Evolutionary conservation across 2,888 invertebrate species (phyloP), one percentile per base, ranked within the genome.

Genomic region (Agrochola circellaris): DNA sequence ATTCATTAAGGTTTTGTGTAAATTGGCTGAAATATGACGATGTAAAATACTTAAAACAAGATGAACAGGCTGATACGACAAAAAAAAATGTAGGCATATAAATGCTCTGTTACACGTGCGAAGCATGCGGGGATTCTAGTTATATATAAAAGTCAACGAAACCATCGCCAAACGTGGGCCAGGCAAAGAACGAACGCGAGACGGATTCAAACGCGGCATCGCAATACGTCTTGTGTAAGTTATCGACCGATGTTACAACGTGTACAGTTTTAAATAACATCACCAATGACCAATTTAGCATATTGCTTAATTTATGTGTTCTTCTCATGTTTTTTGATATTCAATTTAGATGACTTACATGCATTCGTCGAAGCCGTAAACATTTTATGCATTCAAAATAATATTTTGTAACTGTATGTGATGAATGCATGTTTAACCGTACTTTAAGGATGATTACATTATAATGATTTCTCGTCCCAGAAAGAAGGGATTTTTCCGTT

Each of bases 141-240:
- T 8, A 56, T n/a, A 54, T 56, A 26, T 26, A 58, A 26, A 15
- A 30, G 15, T 51, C 23, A 23, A 51, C 17, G 6, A 48, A 23
- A 51, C 17, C 30, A 23, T 23, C 23, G 23, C 9, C 30, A 9
- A 23, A 6, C 71, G 7, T 17, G 17, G 26, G 6, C 20, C n/a
- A 23, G 6, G 0, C 30, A 26, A 51, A 42, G 4, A 79, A 1
- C 11, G 15, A 61, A 71, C 6, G 56, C 38, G 54, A 73, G 34
- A 54, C 15, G 20, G 13, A 20, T 60, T 5, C 11, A 30, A 34
- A 13, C 42, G 8, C n/a, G 38, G n/a, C 30, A 42, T 45, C 38
- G 75, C 68, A 84, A 80, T 51, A 78, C 42, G 38, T 65, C 68
- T 83, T 83, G 68, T 76, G 82, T 58, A 80, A 80, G 48, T 58